These are phyloP conservation scores for Sinelater perroti DNA, from an alignment of 2,888 invertebrate species.

Conservation along the genomic window DNA sequence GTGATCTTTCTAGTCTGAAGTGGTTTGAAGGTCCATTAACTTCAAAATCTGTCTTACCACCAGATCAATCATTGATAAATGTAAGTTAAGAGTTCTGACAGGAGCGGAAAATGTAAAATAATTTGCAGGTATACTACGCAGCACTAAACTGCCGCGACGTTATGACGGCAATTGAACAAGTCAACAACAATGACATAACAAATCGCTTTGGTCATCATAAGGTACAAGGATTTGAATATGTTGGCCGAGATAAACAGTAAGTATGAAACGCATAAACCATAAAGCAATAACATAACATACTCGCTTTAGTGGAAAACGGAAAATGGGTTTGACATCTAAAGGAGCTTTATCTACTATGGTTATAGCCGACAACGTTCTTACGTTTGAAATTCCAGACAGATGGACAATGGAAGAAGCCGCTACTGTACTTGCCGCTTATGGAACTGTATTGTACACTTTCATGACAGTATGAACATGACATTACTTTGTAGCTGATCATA, in stretches of 20 bases:
- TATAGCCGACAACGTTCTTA: conserved; percentile 64
- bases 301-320: conserved; percentile 65
- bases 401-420: conserved; percentile 81
- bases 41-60: conserved; percentile 24
- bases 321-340: conserved; percentile 71
- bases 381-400: conserved; percentile 74
- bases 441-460: conserved; percentile 62
- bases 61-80: not conserved
- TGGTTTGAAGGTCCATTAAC: conserved; percentile 79
- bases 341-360: conserved; percentile 70
- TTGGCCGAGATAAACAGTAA: conserved; percentile 58
- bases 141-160: conserved; percentile 94
- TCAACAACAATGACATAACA: conserved; percentile 82
- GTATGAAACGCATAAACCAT: no score
- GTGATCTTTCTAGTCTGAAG: conserved; percentile 84
- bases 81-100: no score
- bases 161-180: conserved; percentile 91
- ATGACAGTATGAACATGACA: no score
- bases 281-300: no score
- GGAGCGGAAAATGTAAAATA: no score
- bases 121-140: conserved; percentile 72
- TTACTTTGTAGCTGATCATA: no score
- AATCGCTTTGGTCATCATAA: conserved; percentile 64
- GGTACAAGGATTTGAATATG: conserved; percentile 68
- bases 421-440: conserved; percentile 79